These are phyloP conservation scores for Nephila pilipes DNA, from an alignment of 1,140 invertebrate species.

Conservation along the genomic window DNA sequence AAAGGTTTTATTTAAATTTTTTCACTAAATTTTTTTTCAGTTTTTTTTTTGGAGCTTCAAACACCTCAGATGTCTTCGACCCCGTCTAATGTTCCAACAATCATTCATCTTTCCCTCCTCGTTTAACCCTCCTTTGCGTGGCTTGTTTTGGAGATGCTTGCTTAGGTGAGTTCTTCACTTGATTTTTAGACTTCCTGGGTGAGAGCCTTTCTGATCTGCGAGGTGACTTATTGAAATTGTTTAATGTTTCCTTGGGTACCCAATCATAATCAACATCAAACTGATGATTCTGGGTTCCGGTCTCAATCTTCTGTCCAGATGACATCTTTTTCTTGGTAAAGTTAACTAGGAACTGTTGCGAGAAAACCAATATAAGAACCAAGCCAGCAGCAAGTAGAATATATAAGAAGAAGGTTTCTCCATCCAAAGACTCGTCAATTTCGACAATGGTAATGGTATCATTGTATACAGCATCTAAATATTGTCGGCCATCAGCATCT, in stretches of 20 bases:
- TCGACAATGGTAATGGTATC: slow-evolving; percentile 98
- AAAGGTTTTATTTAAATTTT: slow-evolving; percentile 35
- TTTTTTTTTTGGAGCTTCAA: slow-evolving; percentile 4
- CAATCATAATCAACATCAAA: slow-evolving; percentile 98
- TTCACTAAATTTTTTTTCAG: slow-evolving; percentile 17
- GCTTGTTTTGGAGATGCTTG: slow-evolving; percentile 36
- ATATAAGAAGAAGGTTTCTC: slow-evolving; percentile 98
- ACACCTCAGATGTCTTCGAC: background rate
- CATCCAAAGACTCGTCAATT: slow-evolving; percentile 97
- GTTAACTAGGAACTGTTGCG: slow-evolving; percentile 92
- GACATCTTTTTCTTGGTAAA: slow-evolving; percentile 83
- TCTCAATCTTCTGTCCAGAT: slow-evolving; percentile 82
- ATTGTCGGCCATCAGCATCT: slow-evolving; percentile 85
- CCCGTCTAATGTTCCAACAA: background rate
- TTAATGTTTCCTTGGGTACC: slow-evolving; percentile 94
- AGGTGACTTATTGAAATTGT: slow-evolving; percentile 76
- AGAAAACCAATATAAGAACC: slow-evolving; percentile 92
- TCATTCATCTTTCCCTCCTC: slow-evolving; percentile 53
- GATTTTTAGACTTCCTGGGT: slow-evolving; percentile 45
- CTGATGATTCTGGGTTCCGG: slow-evolving; percentile 86
- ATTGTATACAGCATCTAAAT: slow-evolving; percentile 97
- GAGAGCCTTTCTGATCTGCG: slow-evolving; percentile 35
- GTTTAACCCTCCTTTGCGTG: slow-evolving; percentile 32
- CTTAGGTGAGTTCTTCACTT: slow-evolving; percentile 56
- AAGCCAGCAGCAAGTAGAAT: slow-evolving; percentile 94